Base-by-base conservation (phyloP, 2,888 invertebrate species). In the Periphyllus acericola region DNA sequence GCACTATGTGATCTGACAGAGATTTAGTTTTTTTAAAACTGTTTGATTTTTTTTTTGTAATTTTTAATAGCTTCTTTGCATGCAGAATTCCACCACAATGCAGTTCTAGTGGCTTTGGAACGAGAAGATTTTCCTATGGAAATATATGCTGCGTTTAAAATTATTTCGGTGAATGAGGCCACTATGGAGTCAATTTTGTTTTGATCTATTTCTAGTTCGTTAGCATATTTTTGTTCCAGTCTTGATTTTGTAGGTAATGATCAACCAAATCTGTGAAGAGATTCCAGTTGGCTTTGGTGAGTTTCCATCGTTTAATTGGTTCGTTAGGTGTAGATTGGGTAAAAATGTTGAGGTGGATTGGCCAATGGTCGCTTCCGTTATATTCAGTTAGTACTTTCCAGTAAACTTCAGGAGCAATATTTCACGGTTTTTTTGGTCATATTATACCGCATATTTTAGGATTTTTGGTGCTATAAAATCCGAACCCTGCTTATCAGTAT, bases 401-500 rank as follows among this genome's bases (percentile, higher is more conserved):
- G 11, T 55, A 3, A 6, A 55, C 3, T 11, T 55, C 55, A 55
- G 55, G 55, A 3, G 55, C 55, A 9, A 55, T 8, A 17, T n/a
- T n/a, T n/a, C n/a, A 83, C 0, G 82, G 32, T 71, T 82, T 71
- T 82, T 82, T 82, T 72, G 32, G 71, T 72, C 71, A 71, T 72
- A 82, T 82, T 82, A 82, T 82, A 82, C 71, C 52, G 71, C 71
- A 82, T 72, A 82, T 82, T 81, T 81, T 81, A 81, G 68, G 21
- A 81, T 81, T 81, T 81, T 81, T 29, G 68, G 68, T 68, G 46
- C 81, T 68, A 81, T 81, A 68, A 81, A 81, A 81, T 81, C 68
- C 81, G 68, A 81, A 68, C 81, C 81, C 36, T 36, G 6, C 36
- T 36, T 46, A 46, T 46, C 6, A 5, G 11, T 36, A n/a, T n/a